A percentile compares a stretch with the other conserved stretches of the same genome.
phyloP scores from a whole-genome alignment of 1,140 invertebrate species.

The Pachyrhynchus sulphureomaculatus region DNA sequence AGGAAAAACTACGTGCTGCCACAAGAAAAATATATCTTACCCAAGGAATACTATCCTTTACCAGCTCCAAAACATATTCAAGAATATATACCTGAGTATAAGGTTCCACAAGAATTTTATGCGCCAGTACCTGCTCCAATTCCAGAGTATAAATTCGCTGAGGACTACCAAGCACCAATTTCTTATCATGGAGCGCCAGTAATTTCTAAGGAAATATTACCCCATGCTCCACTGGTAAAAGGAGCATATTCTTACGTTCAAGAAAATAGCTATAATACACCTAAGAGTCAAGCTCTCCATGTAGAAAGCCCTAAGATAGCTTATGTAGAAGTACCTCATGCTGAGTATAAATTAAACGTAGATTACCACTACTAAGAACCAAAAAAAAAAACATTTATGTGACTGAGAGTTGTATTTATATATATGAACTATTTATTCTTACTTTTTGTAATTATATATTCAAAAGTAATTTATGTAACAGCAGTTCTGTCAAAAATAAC shows the following conservation, averaged over 20 bases:
- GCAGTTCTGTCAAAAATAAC: no score
- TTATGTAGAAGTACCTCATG: background rate
- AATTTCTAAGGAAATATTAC: background rate
- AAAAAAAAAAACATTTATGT: no score
- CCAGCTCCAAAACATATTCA: background rate
- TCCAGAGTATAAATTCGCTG: constrained; percentile 1
- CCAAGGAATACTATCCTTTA: background rate
- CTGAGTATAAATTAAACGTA: no score
- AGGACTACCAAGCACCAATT: background rate
- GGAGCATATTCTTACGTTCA: constrained; percentile 10
- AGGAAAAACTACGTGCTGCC: constrained; percentile 1
- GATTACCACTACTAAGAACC: no score
- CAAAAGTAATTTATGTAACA: no score
- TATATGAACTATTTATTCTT: no score
- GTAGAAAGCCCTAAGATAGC: background rate
- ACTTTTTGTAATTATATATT: no score
- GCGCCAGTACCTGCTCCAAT: background rate
- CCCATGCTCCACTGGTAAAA: background rate
- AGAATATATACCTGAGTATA: background rate
- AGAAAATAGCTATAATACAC: constrained; percentile 15
- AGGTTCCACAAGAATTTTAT: background rate
- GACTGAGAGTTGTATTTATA: no score
- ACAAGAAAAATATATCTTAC: background rate
- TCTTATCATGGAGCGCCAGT: background rate
- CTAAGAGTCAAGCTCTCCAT: background rate